Percentiles rank a stretch among this genome's conserved stretches.
Evolutionary conservation across 2,888 invertebrate genomes (phyloP).

Genomic region (Drosophila mulleri): DNA sequence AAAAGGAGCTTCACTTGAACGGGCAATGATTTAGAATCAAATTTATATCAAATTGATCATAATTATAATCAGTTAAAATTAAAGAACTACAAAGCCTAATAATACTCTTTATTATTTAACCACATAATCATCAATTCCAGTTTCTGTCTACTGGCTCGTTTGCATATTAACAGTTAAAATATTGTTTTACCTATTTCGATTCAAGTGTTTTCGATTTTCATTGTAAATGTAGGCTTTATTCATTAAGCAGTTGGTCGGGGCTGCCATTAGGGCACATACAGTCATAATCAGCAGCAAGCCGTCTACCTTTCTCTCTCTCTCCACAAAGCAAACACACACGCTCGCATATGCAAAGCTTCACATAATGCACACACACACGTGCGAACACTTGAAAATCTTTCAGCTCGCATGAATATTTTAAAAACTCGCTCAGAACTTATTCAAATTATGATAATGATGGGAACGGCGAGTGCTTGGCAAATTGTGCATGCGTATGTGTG

Average conservation of each 20-base stretch:
- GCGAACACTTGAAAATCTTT: constrained; percentile 69
- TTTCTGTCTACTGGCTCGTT: too few relatives aligned
- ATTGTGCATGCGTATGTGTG: constrained; percentile 17
- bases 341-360: neutral
- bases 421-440: constrained; percentile 65
- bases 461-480: constrained; percentile 64
- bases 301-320: neutral
- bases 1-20: too few relatives aligned
- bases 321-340: constrained; percentile 21
- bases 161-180: neutral
- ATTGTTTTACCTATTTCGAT: neutral
- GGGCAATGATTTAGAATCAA: too few relatives aligned
- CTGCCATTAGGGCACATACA: constrained; percentile 41
- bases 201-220: neutral
- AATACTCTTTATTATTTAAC: too few relatives aligned
- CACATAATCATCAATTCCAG: too few relatives aligned
- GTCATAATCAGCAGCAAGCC: constrained; percentile 19
- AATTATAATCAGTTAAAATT: too few relatives aligned
- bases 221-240: constrained; percentile 11
- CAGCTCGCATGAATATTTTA: constrained; percentile 75
- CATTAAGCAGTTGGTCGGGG: constrained; percentile 25
- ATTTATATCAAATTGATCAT: too few relatives aligned
- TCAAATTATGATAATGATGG: constrained; percentile 79
- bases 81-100: too few relatives aligned
- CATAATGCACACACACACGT: constrained; percentile 64